A percentile compares a stretch with the other conserved stretches of the same genome.
Evolutionary conservation across 2,113 vertebrate genomes (phyloP).

Genomic region (Callionymus lyra): DNA sequence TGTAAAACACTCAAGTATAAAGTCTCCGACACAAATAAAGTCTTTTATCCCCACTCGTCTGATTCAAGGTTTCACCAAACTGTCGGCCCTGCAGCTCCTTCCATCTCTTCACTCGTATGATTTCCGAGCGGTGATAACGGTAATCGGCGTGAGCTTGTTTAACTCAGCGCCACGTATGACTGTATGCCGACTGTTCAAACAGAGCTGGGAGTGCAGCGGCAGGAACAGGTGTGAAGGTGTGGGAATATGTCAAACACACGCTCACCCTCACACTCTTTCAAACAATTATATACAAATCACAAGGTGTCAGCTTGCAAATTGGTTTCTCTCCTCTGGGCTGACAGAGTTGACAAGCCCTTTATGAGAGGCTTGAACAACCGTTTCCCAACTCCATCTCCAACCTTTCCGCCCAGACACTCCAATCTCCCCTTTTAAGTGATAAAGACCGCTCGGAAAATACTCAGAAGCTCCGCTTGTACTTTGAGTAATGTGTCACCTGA

Average conservation of each 20-base stretch:
- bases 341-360: constrained; percentile 58
- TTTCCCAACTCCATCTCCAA: constrained; percentile 9
- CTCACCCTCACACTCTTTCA: background rate
- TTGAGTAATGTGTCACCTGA: no score
- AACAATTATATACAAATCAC: constrained; percentile 16
- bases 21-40: no score
- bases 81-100: no score
- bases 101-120: no score
- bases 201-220: background rate
- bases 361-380: constrained; percentile 52
- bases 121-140: no score
- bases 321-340: constrained; percentile 52
- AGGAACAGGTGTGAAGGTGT: background rate
- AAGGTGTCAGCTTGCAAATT: constrained; percentile 56
- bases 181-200: background rate
- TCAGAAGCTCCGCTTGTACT: no score
- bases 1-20: no score
- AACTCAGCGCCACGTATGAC: background rate
- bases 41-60: no score
- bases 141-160: no score
- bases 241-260: background rate
- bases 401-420: constrained; percentile 36
- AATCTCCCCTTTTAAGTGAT: constrained; percentile 32
- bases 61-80: no score
- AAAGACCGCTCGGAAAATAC: constrained; percentile 4